Percentiles rank a stretch among this genome's conserved stretches.
These are phyloP conservation scores for Limnephilus auricula DNA, from an alignment of 2,888 invertebrate genomes.

Conservation along the genomic window DNA sequence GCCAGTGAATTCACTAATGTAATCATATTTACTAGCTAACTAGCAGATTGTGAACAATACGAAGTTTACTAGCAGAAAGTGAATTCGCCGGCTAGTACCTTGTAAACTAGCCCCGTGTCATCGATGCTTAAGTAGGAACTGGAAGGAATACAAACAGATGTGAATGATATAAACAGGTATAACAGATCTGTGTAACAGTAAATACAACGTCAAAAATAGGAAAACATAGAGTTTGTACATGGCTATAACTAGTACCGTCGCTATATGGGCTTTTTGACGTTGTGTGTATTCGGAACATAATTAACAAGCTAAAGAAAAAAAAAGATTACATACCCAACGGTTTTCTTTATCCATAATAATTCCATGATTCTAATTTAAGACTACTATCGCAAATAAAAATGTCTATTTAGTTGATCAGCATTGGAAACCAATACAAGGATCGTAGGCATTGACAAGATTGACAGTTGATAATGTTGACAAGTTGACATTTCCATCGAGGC, in stretches of 20 bases:
- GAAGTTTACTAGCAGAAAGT: no score
- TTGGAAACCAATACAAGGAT: not conserved
- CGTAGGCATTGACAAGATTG: no score
- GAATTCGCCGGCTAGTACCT: no score
- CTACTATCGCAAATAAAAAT: not conserved
- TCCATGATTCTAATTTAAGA: conserved; percentile 42
- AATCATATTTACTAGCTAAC: no score
- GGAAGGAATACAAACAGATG: not conserved
- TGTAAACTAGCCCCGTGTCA: no score
- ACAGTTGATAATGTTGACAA: not conserved
- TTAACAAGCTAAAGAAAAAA: not conserved
- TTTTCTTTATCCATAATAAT: conserved; percentile 58
- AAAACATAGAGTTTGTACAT: not conserved
- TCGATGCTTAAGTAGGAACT: not conserved
- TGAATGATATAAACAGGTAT: not conserved
- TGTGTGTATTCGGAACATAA: not conserved
- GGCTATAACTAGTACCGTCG: not conserved
- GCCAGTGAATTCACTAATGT: no score
- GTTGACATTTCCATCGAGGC: not conserved
- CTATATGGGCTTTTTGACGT: not conserved
- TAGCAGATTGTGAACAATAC: no score
- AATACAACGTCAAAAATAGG: not conserved
- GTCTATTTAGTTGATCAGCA: not conserved
- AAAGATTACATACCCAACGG: conserved; percentile 47
- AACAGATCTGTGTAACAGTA: not conserved